These are phyloP conservation scores for Mixornis gularis DNA, from an alignment of 2,113 vertebrate species.

Conservation along the genomic window DNA sequence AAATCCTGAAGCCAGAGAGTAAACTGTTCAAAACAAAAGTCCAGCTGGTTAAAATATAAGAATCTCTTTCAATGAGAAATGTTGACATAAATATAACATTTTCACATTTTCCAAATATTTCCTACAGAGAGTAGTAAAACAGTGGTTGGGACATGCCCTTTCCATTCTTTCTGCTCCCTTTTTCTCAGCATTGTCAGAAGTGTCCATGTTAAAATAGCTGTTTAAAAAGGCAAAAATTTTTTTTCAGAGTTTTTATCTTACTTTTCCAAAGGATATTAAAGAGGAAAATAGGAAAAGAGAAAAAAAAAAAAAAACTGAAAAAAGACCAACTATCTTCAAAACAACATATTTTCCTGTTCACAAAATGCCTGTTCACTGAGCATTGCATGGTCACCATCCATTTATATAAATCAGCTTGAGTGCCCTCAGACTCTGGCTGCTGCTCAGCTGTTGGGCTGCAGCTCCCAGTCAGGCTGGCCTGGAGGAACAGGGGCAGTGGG, in stretches of 20 bases:
- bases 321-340: neutral
- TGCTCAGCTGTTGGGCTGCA: neutral
- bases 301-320: neutral
- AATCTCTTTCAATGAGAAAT: neutral
- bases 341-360: neutral
- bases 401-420: neutral
- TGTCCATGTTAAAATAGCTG: neutral
- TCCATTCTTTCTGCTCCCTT: neutral
- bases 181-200: neutral
- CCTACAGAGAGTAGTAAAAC: neutral
- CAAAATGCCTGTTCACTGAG: neutral
- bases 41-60: neutral
- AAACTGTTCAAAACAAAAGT: neutral
- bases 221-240: neutral
- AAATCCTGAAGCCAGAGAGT: neutral
- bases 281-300: neutral
- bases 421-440: neutral
- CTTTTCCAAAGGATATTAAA: neutral
- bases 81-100: neutral
- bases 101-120: neutral
- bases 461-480: neutral
- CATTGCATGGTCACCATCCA: neutral
- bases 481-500: accelerated
- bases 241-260: neutral
- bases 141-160: neutral